These are phyloP conservation scores for Amniataba percoides DNA, from an alignment of 2,797 vertebrate genomes.

Conservation along the genomic window DNA sequence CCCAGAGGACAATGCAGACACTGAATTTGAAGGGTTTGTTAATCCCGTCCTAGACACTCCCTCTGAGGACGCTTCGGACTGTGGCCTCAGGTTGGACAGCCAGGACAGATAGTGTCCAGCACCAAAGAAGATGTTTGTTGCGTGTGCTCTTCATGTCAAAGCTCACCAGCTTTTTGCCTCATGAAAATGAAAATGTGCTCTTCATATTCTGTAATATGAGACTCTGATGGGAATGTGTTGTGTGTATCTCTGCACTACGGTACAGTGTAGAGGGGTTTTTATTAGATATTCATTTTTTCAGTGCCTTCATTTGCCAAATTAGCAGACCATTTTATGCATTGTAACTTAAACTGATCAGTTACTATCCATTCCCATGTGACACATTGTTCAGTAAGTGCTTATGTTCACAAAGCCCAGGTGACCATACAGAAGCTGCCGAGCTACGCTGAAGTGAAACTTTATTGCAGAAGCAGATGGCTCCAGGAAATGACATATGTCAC, in stretches of 20 bases:
- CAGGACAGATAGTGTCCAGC: slow-evolving; percentile 81
- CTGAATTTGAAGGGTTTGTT: slow-evolving; percentile 92
- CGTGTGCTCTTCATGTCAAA: slow-evolving; percentile 35
- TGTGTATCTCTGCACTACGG: slow-evolving; percentile 40
- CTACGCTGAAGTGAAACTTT: slow-evolving; percentile 2
- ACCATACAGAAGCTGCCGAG: slow-evolving; percentile 13
- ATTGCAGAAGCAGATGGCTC: slow-evolving; percentile 1
- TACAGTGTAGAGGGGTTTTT: slow-evolving; percentile 36
- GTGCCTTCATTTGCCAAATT: slow-evolving; percentile 78
- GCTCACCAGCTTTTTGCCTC: slow-evolving; percentile 76
- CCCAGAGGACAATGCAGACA: slow-evolving; percentile 89
- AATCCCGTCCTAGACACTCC: slow-evolving; percentile 91
- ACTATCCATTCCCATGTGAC: slow-evolving; percentile 13
- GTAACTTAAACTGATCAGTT: slow-evolving; percentile 27
- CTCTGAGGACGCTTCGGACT: slow-evolving; percentile 80
- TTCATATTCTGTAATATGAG: slow-evolving; percentile 42
- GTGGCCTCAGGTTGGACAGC: slow-evolving; percentile 60
- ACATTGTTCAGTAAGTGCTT: slow-evolving; percentile 36
- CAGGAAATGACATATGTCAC: slow-evolving; percentile 8
- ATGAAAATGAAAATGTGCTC: slow-evolving; percentile 48
- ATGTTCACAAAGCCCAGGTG: slow-evolving; percentile 12
- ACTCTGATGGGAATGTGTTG: slow-evolving; percentile 41
- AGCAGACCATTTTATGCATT: slow-evolving; percentile 56
- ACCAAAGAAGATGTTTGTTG: slow-evolving; percentile 54
- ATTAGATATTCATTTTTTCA: slow-evolving; percentile 60